These are phyloP conservation scores for Leptonema lineaticorne DNA, from an alignment of 1,140 invertebrate genomes.

Conservation along the genomic window DNA sequence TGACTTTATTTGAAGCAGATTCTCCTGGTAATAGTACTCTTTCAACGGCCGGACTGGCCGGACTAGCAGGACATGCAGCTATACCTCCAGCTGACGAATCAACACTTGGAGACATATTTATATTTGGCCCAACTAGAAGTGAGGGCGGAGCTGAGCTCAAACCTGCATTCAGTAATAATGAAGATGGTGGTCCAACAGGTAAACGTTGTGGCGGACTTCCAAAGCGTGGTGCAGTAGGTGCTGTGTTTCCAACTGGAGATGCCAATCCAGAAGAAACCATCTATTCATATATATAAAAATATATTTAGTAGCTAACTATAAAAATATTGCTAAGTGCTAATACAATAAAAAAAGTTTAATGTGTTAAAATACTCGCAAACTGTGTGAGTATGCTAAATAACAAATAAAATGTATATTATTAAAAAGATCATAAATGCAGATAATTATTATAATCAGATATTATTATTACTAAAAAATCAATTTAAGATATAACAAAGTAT, in stretches of 20 bases:
- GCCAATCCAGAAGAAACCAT: slow-evolving; percentile 40
- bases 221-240: slow-evolving; percentile 28
- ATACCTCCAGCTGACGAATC: slow-evolving; percentile 47
- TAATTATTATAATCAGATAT: no score
- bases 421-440: no score
- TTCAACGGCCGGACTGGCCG: slow-evolving; percentile 60
- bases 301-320: no score
- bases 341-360: no score
- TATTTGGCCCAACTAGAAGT: slow-evolving; percentile 43
- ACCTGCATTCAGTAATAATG: slow-evolving; percentile 36
- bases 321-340: no score
- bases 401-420: no score
- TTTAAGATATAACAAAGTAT: no score
- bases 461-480: no score
- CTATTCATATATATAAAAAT: slow-evolving; percentile 11
- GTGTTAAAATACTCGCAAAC: no score
- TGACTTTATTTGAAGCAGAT: slow-evolving; percentile 23
- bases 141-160: slow-evolving; percentile 42
- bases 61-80: slow-evolving; percentile 51
- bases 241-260: slow-evolving; percentile 33
- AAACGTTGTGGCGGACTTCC: slow-evolving; percentile 34
- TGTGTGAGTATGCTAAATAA: no score
- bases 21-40: slow-evolving; percentile 33
- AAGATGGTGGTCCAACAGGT: slow-evolving; percentile 43
- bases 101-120: slow-evolving; percentile 56